Conservation (phyloP, 2,888 invertebrate species). For the Nysson spinosus region DNA sequence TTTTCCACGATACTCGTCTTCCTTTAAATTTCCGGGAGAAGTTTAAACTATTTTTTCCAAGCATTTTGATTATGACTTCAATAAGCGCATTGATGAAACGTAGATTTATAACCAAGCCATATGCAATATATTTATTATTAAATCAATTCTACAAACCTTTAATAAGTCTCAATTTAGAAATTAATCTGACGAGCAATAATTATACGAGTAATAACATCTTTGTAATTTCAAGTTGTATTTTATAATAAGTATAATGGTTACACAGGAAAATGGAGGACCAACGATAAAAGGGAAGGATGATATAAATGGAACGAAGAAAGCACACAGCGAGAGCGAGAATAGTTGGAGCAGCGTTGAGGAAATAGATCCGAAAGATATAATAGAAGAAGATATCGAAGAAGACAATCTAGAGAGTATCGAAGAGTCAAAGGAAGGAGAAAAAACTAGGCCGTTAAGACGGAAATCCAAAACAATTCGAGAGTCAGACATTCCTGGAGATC, state of each 20-base stretch:
- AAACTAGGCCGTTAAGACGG: constrained; percentile 34
- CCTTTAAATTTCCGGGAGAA: too few species aligned
- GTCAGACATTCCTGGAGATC: constrained; percentile 57
- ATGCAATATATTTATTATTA: too few species aligned
- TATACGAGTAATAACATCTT: too few species aligned
- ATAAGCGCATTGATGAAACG: too few species aligned
- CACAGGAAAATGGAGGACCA: constrained; percentile 43
- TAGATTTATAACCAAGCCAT: too few species aligned
- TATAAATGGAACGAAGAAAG: constrained; percentile 31
- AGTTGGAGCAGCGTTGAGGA: constrained; percentile 71
- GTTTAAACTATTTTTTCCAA: too few species aligned
- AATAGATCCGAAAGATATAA: constrained; percentile 47
- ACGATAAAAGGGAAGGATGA: constrained; percentile 22
- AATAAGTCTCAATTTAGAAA: too few species aligned
- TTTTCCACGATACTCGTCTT: too few species aligned
- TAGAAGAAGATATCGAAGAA: constrained; percentile 28
- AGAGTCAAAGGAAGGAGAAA: constrained; percentile 32
- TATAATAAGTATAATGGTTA: background rate
- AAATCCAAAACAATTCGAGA: constrained; percentile 51
- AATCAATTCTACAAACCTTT: too few species aligned
- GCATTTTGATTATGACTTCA: too few species aligned
- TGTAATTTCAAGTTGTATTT: background rate
- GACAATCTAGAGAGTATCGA: constrained; percentile 35
- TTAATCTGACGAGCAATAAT: too few species aligned
- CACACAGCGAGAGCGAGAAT: constrained; percentile 64